These are phyloP conservation scores for Nibea albiflora DNA, from an alignment of 2,113 vertebrate species.

Conservation along the genomic window DNA sequence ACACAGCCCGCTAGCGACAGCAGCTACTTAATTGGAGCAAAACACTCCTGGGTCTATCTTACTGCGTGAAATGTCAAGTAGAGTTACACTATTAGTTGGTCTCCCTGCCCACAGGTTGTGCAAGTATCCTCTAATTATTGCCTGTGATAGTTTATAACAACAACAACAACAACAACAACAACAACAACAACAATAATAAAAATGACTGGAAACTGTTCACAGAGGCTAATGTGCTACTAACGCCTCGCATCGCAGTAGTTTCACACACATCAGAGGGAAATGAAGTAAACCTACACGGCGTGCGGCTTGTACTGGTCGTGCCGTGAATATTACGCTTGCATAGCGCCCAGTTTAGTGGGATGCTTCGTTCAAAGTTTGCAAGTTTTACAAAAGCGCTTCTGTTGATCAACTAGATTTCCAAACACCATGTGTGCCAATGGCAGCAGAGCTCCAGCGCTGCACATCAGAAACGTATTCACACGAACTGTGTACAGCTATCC, in stretches of 20 bases:
- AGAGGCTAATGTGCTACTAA: constrained; percentile 36
- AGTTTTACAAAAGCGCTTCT: not conserved
- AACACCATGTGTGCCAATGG: not conserved
- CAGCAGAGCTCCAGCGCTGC: not conserved
- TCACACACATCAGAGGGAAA: constrained; percentile 10
- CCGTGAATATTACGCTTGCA: not conserved
- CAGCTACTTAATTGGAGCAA: constrained; percentile 59
- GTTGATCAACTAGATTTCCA: not conserved
- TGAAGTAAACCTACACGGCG: not conserved
- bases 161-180: not conserved
- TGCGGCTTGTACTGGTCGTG: not conserved
- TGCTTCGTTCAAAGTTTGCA: not conserved
- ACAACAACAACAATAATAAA: no score
- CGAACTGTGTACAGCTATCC: not conserved
- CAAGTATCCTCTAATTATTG: constrained; percentile 28
- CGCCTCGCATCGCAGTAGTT: constrained; percentile 9
- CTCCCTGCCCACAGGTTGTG: constrained; percentile 28
- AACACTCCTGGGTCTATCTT: constrained; percentile 41
- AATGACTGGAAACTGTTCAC: not conserved
- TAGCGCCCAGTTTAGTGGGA: not conserved
- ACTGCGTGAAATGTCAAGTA: constrained; percentile 48
- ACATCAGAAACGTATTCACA: not conserved
- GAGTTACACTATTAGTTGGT: constrained; percentile 30
- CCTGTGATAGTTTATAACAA: constrained; percentile 28
- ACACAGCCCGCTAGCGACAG: constrained; percentile 34